Conservation (phyloP, 2,888 invertebrate genomes). For the Leptopilina syphax region DNA sequence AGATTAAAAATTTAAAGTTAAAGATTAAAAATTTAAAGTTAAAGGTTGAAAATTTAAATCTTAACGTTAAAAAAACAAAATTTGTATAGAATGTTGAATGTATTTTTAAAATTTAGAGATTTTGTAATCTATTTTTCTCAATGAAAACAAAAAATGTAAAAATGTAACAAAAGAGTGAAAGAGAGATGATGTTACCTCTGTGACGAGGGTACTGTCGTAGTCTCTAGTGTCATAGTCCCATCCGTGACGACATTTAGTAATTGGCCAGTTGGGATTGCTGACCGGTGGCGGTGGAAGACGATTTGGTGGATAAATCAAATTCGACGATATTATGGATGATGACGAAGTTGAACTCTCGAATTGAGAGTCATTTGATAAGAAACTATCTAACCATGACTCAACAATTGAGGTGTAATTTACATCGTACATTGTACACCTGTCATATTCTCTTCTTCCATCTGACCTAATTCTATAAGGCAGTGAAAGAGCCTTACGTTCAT, state of each 20-base stretch:
- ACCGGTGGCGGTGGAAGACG: conserved; percentile 67
- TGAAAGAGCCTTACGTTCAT: conserved; percentile 78
- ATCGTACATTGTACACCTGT: conserved; percentile 79
- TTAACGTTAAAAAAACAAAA: too few species aligned
- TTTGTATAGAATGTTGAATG: too few species aligned
- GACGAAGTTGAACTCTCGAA: conserved; percentile 20
- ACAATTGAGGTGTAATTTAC: conserved; percentile 77
- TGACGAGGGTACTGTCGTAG: conserved; percentile 82
- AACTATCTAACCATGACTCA: conserved; percentile 66
- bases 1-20: too few species aligned
- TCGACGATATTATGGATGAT: conserved; percentile 54
- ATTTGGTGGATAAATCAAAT: conserved; percentile 58
- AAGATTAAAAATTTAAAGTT: too few species aligned
- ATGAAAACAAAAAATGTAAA: too few species aligned
- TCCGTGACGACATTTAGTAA: conserved; percentile 78
- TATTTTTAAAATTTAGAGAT: neutral
- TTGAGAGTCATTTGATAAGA: conserved; percentile 45
- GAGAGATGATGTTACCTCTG: conserved; percentile 79
- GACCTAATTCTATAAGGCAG: conserved; percentile 76
- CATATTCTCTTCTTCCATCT: conserved; percentile 76
- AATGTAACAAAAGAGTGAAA: neutral
- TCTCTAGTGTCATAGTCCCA: conserved; percentile 82
- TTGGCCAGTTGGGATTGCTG: conserved; percentile 75
- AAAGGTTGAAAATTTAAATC: too few species aligned
- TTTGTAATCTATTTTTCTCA: too few species aligned